These are phyloP conservation scores for Achatina immaculata DNA, from an alignment of 1,140 invertebrate species.

Conservation along the genomic window DNA sequence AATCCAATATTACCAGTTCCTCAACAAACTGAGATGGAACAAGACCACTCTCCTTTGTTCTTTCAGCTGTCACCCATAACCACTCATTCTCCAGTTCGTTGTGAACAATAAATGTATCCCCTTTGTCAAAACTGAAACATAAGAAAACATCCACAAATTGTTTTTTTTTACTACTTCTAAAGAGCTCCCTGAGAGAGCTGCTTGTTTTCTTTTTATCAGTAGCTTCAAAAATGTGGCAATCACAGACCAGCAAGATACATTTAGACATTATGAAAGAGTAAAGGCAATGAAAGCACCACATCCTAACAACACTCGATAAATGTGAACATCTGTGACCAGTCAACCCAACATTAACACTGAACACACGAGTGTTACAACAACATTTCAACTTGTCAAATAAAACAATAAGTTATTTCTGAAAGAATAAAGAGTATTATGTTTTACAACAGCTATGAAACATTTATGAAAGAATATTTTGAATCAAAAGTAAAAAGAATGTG, in stretches of 20 bases:
- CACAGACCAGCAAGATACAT: no score
- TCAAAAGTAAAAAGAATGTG: not conserved
- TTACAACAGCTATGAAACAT: no score
- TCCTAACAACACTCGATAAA: no score
- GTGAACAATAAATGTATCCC: conserved; percentile 97
- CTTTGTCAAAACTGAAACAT: conserved; percentile 91
- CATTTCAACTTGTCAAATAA: not conserved
- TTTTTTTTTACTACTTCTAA: not conserved
- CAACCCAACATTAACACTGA: no score
- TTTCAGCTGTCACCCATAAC: conserved; percentile 96
- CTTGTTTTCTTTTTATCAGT: not conserved
- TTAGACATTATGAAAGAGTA: no score
- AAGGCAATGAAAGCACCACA: no score
- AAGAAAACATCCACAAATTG: conserved; percentile 22
- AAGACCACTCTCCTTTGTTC: conserved; percentile 95
- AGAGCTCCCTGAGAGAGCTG: not conserved
- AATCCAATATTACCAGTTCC: conserved; percentile 79
- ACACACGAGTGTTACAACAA: not conserved
- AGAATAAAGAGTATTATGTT: not conserved
- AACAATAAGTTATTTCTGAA: not conserved
- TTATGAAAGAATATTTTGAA: no score
- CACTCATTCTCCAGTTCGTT: conserved; percentile 98
- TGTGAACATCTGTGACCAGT: no score
- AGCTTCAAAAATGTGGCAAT: no score
- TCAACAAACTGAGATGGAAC: conserved; percentile 96